These are phyloP conservation scores for Drosophila bunnanda DNA, from an alignment of 2,888 invertebrate species.

Conservation along the genomic window DNA sequence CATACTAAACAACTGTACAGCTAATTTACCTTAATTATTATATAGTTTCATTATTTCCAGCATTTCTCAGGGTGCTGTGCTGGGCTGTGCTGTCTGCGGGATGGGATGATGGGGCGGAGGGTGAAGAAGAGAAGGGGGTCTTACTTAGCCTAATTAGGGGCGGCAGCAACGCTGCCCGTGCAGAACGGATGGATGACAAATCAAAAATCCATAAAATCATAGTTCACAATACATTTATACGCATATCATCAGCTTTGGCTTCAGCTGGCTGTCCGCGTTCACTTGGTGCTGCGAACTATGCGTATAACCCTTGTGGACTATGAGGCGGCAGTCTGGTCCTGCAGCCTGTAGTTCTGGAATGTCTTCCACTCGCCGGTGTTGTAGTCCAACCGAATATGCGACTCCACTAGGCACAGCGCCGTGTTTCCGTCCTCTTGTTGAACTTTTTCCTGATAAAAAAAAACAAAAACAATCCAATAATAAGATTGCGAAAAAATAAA, in stretches of 20 bases:
- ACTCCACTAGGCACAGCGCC: conserved; percentile 88
- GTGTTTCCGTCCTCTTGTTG: conserved; percentile 93
- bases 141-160: conserved; percentile 62
- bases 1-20: conserved; percentile 73
- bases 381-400: conserved; percentile 99
- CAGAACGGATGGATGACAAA: conserved; percentile 47
- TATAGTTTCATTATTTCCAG: conserved; percentile 63
- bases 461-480: not conserved
- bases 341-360: conserved; percentile 94
- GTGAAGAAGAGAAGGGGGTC: conserved; percentile 1
- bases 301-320: conserved; percentile 77
- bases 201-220: conserved; percentile 46
- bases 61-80: conserved; percentile 42
- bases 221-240: conserved; percentile 39
- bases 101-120: conserved; percentile 12
- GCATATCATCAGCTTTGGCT: conserved; percentile 29
- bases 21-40: conserved; percentile 77
- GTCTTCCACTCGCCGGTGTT: conserved; percentile 98
- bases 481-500: not conserved
- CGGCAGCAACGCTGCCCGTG: conserved; percentile 42
- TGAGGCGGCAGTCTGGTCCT: conserved; percentile 86
- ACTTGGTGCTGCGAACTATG: conserved; percentile 64
- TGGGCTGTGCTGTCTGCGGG: conserved; percentile 21
- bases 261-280: conserved; percentile 43
- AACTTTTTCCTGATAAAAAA: conserved; percentile 89